Evolutionary conservation across 2,113 vertebrate genomes (phyloP).

Genomic region (Trematomus loennbergii): DNA sequence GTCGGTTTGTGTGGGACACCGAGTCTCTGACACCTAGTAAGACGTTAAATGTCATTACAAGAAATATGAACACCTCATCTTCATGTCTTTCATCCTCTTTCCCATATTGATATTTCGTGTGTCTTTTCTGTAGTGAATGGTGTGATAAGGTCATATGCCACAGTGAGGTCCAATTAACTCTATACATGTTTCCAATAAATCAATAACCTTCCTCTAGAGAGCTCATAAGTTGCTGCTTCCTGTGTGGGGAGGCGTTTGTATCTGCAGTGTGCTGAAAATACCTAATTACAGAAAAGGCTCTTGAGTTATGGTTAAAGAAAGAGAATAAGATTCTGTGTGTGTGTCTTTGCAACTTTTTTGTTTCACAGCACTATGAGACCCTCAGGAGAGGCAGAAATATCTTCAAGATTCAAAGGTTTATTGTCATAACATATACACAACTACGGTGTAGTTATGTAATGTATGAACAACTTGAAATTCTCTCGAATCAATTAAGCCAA

Average conservation of each 20-base stretch:
- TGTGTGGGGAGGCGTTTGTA: constrained; percentile 10
- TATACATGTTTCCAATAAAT: constrained; percentile 57
- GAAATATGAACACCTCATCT: background rate
- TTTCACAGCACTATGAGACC: constrained; percentile 13
- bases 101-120: constrained; percentile 18
- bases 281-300: constrained; percentile 47
- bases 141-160: constrained; percentile 48
- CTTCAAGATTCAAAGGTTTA: background rate
- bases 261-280: constrained; percentile 20
- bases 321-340: background rate
- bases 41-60: constrained; percentile 37
- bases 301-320: constrained; percentile 10
- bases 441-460: too few species aligned
- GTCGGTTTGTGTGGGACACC: constrained; percentile 90
- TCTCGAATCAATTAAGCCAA: too few species aligned
- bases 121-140: background rate
- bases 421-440: too few species aligned
- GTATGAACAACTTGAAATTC: too few species aligned
- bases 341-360: background rate
- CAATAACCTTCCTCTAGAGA: constrained; percentile 48
- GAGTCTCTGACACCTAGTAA: constrained; percentile 92
- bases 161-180: constrained; percentile 62
- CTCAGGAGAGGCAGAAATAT: background rate
- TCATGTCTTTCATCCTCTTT: background rate
- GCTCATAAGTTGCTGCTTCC: constrained; percentile 51